Percentiles rank a stretch among this genome's conserved stretches.
phyloP scores from a whole-genome alignment of 1,140 invertebrate species.

The Drepana arcuata region DNA sequence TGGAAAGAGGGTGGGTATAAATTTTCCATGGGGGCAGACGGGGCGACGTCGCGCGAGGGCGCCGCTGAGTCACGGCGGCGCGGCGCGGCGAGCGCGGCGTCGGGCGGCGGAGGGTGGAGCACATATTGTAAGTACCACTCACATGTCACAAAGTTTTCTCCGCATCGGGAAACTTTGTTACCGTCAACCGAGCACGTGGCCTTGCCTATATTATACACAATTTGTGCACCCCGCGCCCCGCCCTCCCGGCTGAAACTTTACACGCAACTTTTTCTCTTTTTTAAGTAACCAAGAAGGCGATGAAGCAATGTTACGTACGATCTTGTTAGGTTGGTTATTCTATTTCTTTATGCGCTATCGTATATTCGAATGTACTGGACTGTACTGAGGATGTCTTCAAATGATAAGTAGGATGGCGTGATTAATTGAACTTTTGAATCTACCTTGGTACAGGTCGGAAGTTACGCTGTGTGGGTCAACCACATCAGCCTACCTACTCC shows the following conservation, averaged over 20 bases:
- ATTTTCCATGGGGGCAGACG: slow-evolving; percentile 68
- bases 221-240: slow-evolving; percentile 43
- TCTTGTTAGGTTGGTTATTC: no score
- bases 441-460: no score
- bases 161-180: slow-evolving; percentile 69
- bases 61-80: slow-evolving; percentile 59
- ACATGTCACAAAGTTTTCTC: slow-evolving; percentile 70
- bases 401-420: no score
- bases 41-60: slow-evolving; percentile 64
- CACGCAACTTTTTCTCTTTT: slow-evolving; percentile 4
- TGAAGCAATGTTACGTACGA: not conserved
- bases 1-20: slow-evolving; percentile 67
- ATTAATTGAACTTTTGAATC: no score
- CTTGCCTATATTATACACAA: slow-evolving; percentile 54
- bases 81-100: slow-evolving; percentile 22
- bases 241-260: slow-evolving; percentile 24
- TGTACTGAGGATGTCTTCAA: no score
- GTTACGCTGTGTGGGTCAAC: no score
- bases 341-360: no score
- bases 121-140: slow-evolving; percentile 68
- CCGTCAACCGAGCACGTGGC: slow-evolving; percentile 67
- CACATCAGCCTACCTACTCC: no score
- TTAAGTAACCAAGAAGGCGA: not conserved
- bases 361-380: no score
- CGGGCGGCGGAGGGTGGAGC: slow-evolving; percentile 20